Conservation (phyloP, 2,888 invertebrate genomes). For the Dolichopus griseipennis region DNA sequence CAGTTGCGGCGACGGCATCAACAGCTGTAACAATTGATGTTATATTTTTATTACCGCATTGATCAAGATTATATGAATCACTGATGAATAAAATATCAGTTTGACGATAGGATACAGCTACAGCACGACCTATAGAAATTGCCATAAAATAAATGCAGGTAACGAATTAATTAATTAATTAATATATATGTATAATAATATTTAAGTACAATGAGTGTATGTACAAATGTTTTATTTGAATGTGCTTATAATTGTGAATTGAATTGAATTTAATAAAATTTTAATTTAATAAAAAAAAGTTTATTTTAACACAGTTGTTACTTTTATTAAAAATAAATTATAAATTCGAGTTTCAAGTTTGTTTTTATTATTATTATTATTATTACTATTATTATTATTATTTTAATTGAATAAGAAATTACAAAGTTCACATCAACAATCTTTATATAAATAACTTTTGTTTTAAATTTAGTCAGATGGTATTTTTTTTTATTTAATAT, state of each 20-base stretch:
- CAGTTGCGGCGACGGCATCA: no score
- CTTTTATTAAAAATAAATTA: no score
- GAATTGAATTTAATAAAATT: no score
- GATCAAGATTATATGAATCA: not conserved
- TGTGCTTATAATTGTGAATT: no score
- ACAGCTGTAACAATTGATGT: no score
- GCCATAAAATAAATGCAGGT: constrained; percentile 27
- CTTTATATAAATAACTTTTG: not conserved
- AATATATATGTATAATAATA: no score
- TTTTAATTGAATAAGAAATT: not conserved
- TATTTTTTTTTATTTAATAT: not conserved
- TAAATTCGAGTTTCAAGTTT: not conserved
- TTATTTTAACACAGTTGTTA: no score
- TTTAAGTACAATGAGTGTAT: no score
- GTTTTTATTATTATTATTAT: not conserved
- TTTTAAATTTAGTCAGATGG: no score
- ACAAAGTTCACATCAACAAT: not conserved
- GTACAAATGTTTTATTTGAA: no score
- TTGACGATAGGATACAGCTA: constrained; percentile 26
- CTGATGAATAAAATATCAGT: not conserved
- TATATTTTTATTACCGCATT: no score
- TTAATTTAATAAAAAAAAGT: no score
- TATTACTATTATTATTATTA: not conserved
- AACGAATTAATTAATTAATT: not conserved
- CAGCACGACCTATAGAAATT: constrained; percentile 30